Conservation (phyloP, 1,140 invertebrate species). For the Teleopsis dalmanni region DNA sequence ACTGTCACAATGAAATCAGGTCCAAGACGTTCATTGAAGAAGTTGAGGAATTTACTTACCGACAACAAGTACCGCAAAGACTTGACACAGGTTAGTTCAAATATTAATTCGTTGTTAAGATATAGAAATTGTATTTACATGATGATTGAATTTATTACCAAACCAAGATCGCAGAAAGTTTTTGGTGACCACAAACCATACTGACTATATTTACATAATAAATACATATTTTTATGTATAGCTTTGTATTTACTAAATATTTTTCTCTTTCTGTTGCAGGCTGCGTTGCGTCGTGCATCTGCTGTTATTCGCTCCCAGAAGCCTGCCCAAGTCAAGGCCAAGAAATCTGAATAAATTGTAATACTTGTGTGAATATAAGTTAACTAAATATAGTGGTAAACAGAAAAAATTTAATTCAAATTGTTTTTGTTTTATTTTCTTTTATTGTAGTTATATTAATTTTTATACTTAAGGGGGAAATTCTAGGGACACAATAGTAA, state of each 20-base stretch:
- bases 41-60: constrained; percentile 70
- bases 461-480: too few species aligned
- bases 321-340: constrained; percentile 67
- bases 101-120: too few species aligned
- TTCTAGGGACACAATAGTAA: too few species aligned
- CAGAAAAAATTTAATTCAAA: too few species aligned
- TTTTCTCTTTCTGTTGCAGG: constrained; percentile 50
- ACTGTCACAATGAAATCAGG: constrained; percentile 75
- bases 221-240: too few species aligned
- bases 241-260: constrained; percentile 2
- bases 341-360: constrained; percentile 62
- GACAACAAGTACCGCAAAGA: constrained; percentile 81
- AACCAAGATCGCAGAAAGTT: constrained; percentile 46
- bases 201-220: not conserved
- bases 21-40: constrained; percentile 72
- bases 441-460: too few species aligned
- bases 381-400: too few species aligned
- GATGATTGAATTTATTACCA: constrained; percentile 5
- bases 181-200: constrained; percentile 35
- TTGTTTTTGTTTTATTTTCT: too few species aligned
- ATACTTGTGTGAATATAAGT: too few species aligned
- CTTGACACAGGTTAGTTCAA: constrained; percentile 63
- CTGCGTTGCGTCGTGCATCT: constrained; percentile 79
- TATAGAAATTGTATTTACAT: not conserved
- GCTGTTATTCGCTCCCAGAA: constrained; percentile 86